Evolutionary conservation across 2,113 vertebrate species (phyloP), one percentile per base, ranked within the genome.

Genomic region (Saccopteryx leptura): DNA sequence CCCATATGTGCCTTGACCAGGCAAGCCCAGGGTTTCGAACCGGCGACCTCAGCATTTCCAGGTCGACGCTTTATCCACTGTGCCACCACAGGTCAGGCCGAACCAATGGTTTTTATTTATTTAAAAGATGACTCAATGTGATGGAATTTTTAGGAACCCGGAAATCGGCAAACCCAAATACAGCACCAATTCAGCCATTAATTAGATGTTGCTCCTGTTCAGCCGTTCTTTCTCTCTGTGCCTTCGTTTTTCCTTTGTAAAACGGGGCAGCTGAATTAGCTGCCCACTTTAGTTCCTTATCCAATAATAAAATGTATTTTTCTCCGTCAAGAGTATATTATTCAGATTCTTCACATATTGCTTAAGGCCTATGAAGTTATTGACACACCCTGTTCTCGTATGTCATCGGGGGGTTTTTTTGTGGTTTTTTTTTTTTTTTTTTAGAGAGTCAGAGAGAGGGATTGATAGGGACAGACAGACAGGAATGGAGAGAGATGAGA

Each of bases 271-370:
- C 24, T 68, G 19, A 58, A 86, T 76, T 88, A 76, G 52, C 23
- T 81, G 39, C 68, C 48, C 14, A 80, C 39, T 92, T 61, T 92
- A 15, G 24, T 94, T 83, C 87, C 23, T 76, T 76, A 85, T 52
- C 33, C 61, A 71, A 50, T 61, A 74, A 52, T 31, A 85, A 91
- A 86, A 84, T 19, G 5, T 91, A 31, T 63, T 85, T 90, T 95
- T 88, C 33, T 72, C 26, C 58, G 58, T 33, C 61, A 39, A 56
- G 46, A 92, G 10, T 21, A 50, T 58, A 28, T 12, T 72, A 80
- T 74, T 89, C 58, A 75, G 24, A 91, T 60, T 91, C 56, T 54
- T 68, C 78, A 80, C 9, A 17, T 80, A 89, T 84, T 88, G 31
- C 28, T 66, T 78, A 56, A 52, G 58, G n/a, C 15, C 80, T 84